These are phyloP conservation scores for Tiphia femorata DNA, from an alignment of 2,888 invertebrate genomes.

Conservation along the genomic window DNA sequence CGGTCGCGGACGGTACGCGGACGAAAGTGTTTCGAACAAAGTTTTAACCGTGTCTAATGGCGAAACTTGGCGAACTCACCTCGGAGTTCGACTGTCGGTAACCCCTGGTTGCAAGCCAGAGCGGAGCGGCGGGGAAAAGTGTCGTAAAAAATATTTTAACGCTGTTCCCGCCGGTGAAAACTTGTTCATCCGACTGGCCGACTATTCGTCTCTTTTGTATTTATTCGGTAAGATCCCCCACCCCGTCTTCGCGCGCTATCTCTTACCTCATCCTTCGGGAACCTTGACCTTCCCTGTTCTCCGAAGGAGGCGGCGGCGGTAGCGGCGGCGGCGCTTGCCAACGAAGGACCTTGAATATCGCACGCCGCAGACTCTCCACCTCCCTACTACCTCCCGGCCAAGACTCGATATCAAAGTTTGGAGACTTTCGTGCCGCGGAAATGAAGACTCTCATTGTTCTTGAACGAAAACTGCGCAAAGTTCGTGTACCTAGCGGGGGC, in stretches of 20 bases:
- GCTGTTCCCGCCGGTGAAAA: conserved; percentile 42
- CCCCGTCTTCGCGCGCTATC: conserved; percentile 24
- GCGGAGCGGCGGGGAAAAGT: conserved; percentile 35
- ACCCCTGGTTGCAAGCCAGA: conserved; percentile 44
- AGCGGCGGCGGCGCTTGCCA: conserved; percentile 36
- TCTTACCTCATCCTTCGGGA: conserved; percentile 10
- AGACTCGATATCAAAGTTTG: conserved; percentile 43
- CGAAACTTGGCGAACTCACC: conserved; percentile 63
- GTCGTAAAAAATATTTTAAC: conserved; percentile 54
- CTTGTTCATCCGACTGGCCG: conserved; percentile 42
- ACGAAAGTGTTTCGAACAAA: conserved; percentile 67
- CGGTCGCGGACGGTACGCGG: conserved; percentile 59
- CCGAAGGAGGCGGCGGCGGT: no score
- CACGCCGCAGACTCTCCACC: conserved; percentile 18
- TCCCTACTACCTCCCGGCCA: no score
- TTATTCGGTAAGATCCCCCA: conserved; percentile 39
- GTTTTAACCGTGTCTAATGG: conserved; percentile 66
- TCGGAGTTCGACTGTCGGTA: conserved; percentile 60
- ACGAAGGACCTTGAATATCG: conserved; percentile 44
- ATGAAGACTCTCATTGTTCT: conserved; percentile 43
- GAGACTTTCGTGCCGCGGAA: conserved; percentile 40
- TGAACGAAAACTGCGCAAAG: conserved; percentile 30
- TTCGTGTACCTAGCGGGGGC: conserved; percentile 24
- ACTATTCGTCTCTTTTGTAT: conserved; percentile 43
- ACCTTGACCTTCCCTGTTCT: conserved; percentile 41